Base-by-base conservation (phyloP, 2,888 invertebrate species). In the Xanthia icteritia region DNA sequence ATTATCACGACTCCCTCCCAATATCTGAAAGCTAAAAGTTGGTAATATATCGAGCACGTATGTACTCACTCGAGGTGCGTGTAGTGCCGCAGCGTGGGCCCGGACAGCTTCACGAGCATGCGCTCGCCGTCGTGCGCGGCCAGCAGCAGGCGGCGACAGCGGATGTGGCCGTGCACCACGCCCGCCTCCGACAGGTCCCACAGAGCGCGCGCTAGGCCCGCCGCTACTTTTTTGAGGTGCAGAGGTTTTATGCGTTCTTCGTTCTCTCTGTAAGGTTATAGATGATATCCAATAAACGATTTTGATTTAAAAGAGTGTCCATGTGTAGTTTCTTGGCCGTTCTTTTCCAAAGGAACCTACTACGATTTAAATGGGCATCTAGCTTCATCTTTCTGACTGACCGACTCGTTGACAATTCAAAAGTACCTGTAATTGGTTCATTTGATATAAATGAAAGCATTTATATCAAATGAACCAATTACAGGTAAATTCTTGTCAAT, bases 121-220 rank as follows among this genome's bases (percentile, higher is more conserved):
- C 96, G 92, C 66, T 95, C 95, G 17, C 97, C 97, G 84, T 97
- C 97, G 89, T 98, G 98, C 66, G 97, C 97, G 73, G 98, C 97
- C n/a, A 99, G 98, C 90, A 98, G 96, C 80, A 99, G 94, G 90
- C 99, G 98, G 58, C 98, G 97, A 92, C 99, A 99, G 73, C 99
- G 97, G 77, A 99, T 98, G 91, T 98, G 98, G 23, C 98, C 99
- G 95, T 99, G 99, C 71, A 98, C 98, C 51, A 99, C 97, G 60
- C 97, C 97, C 88, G 98, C 98, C 93, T 99, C 98, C 91, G 98
- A 98, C 95, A 99, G 96, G 95, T 99, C 98, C 97, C 98, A 99
- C 45, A 99, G 96, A 17, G 99, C 99, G 51, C 98, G 98, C 2
- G 99, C 98, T 73, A 99, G 93, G 73, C 98, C 98, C 48, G 98